A percentile compares a stretch with the other conserved stretches of the same genome.
Evolutionary conservation across 2,113 vertebrate genomes (phyloP).

Genomic region (Apteryx owenii): DNA sequence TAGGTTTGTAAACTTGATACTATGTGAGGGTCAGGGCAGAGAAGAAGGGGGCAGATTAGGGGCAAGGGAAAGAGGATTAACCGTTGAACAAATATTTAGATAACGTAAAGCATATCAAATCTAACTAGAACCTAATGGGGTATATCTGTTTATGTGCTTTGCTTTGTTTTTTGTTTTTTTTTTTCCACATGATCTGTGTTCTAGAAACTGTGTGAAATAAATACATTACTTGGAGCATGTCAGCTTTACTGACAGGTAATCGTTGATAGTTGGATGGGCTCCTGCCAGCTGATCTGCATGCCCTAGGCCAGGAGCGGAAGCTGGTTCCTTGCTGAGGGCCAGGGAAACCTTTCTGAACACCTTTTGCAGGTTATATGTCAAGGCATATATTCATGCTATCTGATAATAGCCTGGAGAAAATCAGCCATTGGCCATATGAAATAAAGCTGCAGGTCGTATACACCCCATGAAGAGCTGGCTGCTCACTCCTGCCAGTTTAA

Average conservation of each 20-base stretch:
- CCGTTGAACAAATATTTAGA: not conserved
- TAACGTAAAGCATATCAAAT: not conserved
- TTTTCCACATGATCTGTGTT: not conserved
- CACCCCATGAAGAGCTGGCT: not conserved
- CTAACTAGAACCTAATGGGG: not conserved
- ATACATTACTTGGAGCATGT: not conserved
- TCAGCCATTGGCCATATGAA: not conserved
- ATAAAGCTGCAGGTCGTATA: not conserved
- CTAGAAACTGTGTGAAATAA: not conserved
- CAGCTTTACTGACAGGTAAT: not conserved
- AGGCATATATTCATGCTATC: not conserved
- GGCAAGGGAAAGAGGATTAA: not conserved
- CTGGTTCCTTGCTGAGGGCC: not conserved
- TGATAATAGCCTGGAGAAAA: not conserved
- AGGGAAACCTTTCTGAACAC: not conserved
- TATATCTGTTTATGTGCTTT: not conserved
- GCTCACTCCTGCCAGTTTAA: not conserved
- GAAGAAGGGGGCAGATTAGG: not conserved
- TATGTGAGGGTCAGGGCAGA: not conserved
- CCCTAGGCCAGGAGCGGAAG: not conserved
- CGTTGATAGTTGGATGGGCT: not conserved
- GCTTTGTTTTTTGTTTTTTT: not conserved
- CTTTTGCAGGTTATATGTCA: not conserved
- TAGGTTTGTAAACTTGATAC: not conserved
- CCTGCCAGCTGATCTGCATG: not conserved